Evolutionary conservation across 2,797 vertebrate species (phyloP), one percentile per base, ranked within the genome.

Genomic region (Syncerus caffer): DNA sequence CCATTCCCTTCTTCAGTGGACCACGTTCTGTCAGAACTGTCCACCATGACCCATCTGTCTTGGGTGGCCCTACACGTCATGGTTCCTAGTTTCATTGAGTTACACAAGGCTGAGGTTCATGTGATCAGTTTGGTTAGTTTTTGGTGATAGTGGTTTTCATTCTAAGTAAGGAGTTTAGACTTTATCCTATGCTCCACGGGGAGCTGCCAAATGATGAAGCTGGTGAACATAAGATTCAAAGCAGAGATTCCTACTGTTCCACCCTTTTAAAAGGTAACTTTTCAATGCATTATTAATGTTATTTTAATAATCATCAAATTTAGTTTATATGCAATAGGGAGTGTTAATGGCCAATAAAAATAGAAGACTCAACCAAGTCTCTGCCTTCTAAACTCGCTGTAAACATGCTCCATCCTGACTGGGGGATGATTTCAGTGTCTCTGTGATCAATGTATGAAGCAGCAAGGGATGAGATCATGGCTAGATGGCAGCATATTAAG

Each of bases 271-370:
- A 97, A 97, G 42, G 10, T 50, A 94, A 29, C 7, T 78, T 95
- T 79, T 88, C 78, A 83, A 38, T 96, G 76, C 89, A 94, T 96
- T 84, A 94, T 89, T 85, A 62, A 91, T 42, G 47, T 60, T 84
- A 78, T 38, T 58, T 29, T 92, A 78, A 34, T 88, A 89, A 76
- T 10, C 4, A 94, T 55, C 47, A 96, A 67, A 71, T 97, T 91
- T 96, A 89, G 78, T 60, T 85, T 82, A 57, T 50, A 27, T n/a
- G 92, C 14, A 50, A 19, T 85, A 92, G 34, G 5, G 64, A 38
- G 31, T 38, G 11, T 42, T 67, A 76, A 53, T 21, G 27, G 50
- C 11, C 82, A 76, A 51, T 53, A 84, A 82, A 79, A 91, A n/a
- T 0, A 50, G 51, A 53, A 47, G 62, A 38, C 23, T 85, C 58